A percentile compares a stretch with the other conserved stretches of the same genome.
Evolutionary conservation across 2,888 invertebrate genomes (phyloP).

Genomic region (Rotaria socialis): DNA sequence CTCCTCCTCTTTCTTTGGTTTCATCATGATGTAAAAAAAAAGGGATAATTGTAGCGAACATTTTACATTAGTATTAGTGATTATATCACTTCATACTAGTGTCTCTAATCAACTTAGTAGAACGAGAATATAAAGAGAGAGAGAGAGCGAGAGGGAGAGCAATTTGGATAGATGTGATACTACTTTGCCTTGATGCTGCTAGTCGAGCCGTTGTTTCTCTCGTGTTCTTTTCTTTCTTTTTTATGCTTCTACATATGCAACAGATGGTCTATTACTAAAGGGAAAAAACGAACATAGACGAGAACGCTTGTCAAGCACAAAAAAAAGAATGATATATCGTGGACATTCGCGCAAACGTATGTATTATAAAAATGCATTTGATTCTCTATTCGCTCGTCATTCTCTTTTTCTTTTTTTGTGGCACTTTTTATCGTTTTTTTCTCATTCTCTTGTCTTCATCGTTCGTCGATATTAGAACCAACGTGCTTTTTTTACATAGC

Average conservation of each 20-base stretch:
- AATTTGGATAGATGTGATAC: conserved; percentile 4
- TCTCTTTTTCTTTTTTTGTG: background rate
- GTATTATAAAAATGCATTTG: conserved; percentile 8
- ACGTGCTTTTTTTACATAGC: background rate
- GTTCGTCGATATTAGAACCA: conserved; percentile 26
- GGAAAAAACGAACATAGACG: conserved; percentile 17
- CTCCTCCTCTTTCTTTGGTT: background rate
- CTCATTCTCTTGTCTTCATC: background rate
- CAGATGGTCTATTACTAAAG: conserved; percentile 10
- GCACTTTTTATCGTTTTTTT: background rate
- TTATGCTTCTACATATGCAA: conserved; percentile 9
- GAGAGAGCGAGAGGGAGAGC: background rate
- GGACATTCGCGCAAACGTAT: conserved; percentile 11
- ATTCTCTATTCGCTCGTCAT: background rate
- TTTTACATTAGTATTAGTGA: background rate
- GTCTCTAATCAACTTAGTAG: conserved; percentile 14
- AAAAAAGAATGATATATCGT: background rate
- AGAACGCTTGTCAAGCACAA: conserved; percentile 23
- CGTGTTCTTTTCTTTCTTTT: background rate
- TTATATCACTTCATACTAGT: background rate
- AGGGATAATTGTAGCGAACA: background rate
- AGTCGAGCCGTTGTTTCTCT: background rate
- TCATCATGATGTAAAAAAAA: background rate
- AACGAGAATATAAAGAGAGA: background rate
- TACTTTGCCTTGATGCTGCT: conserved; percentile 3